Evolutionary conservation across 2,113 vertebrate genomes (phyloP), one percentile per base, ranked within the genome.

Genomic region (Tenrec ecaudatus): DNA sequence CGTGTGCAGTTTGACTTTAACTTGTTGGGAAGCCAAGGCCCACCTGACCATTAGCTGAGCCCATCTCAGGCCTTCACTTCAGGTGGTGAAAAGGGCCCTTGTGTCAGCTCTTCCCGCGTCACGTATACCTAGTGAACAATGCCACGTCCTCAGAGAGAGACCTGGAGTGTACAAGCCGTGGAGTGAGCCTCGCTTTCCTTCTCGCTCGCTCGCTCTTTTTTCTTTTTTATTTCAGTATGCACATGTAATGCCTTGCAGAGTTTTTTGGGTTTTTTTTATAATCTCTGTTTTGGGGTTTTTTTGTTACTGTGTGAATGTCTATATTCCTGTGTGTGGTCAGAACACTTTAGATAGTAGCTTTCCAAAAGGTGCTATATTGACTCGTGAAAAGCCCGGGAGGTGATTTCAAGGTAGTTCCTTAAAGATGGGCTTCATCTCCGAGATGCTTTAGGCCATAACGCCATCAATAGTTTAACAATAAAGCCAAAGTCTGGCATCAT

Each of bases 331-430:
- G 25, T 86, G 10, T 85, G 60, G 64, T 77, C 71, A 73, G 33
- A 92, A 47, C 10, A 20, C 85, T 64, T 71, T 77, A 88, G 33
- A 80, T 96, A 69, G 0, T 90, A 79, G 25, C 73, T 91, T 93
- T 86, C 75, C 91, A 93, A n/a, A n/a, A 85, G 14, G 6, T 57
- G 29, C 33, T 94, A 36, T 92, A 29, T 81, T 5, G 36, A 57
- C 82, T 94, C 79, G 27, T 90, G 85, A 62, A 88, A 92, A 73
- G 68, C 17, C 64, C 88, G 31, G 16, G 27, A 80, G 38, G 9
- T 88, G 16, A 86, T 88, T 94, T 94, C 73, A 62, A 80, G 43
- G 69, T 64, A 33, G 57, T 87, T 88, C n/a, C 94, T 92, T 71
- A 81, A 88, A 78, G 69, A 19, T 11, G 8, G 20, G 12, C 29